Evolutionary conservation across 2,797 vertebrate species (phyloP).

Genomic region (Miopithecus talapoin): DNA sequence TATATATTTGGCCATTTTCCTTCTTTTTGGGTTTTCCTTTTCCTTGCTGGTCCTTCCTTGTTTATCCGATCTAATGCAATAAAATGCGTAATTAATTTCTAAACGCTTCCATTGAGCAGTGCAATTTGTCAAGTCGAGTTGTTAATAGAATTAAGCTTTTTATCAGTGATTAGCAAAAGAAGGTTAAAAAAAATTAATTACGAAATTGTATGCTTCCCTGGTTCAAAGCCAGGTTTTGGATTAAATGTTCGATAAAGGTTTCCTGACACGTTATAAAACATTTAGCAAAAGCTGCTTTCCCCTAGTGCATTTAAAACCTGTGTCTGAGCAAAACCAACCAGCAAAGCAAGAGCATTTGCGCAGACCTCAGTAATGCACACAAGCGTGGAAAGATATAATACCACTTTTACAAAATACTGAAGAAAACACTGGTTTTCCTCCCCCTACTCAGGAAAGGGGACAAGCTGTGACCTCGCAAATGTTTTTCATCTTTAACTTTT

Average conservation of each 20-base stretch:
- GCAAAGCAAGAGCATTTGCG: constrained; percentile 72
- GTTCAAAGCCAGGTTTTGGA: constrained; percentile 90
- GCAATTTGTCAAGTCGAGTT: constrained; percentile 90
- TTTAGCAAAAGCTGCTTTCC: constrained; percentile 84
- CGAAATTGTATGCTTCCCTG: constrained; percentile 88
- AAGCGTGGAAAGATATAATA: not conserved
- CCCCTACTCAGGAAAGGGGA: constrained; percentile 79
- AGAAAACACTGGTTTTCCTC: not conserved
- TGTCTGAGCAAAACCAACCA: constrained; percentile 81
- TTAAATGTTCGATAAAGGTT: constrained; percentile 88
- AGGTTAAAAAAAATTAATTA: constrained; percentile 91
- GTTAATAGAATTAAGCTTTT: constrained; percentile 93
- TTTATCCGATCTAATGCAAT: constrained; percentile 90
- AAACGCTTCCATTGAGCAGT: constrained; percentile 88
- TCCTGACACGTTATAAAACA: constrained; percentile 86
- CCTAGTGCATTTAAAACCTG: constrained; percentile 83
- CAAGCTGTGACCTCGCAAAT: not conserved
- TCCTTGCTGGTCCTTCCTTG: constrained; percentile 79
- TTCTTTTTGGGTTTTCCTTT: constrained; percentile 69
- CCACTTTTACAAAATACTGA: not conserved
- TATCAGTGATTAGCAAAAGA: constrained; percentile 91
- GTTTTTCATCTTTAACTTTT: constrained; percentile 42
- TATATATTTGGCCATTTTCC: constrained; percentile 60
- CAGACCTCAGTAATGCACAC: not conserved
- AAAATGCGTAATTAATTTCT: constrained; percentile 92